A percentile compares a stretch with the other conserved stretches of the same genome.
phyloP scores from a whole-genome alignment of 92 coral and sea anemone genomes.

The Palythoa heliodiscus region DNA sequence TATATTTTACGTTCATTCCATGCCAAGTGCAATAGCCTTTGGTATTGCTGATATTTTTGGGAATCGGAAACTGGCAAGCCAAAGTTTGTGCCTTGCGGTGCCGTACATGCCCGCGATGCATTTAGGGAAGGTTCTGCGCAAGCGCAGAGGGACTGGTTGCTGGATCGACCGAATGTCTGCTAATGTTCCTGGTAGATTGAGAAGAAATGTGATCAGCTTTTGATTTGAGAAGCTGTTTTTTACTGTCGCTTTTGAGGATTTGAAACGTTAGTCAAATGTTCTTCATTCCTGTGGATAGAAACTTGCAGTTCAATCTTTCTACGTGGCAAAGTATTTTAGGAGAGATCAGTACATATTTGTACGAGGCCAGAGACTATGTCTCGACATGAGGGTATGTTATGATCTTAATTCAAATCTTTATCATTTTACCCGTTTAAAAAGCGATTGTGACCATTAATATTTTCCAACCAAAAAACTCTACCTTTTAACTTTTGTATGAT shows the following conservation, averaged over 20 bases:
- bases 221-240: not conserved
- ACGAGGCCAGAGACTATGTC: conserved; percentile 75
- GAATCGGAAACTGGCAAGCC: too few relatives aligned
- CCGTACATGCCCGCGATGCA: conserved; percentile 41
- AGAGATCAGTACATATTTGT: conserved; percentile 25
- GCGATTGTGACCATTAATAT: not conserved
- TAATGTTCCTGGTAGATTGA: conserved; percentile 22
- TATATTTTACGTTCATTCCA: too few relatives aligned
- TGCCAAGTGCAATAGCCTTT: too few relatives aligned
- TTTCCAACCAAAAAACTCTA: not conserved
- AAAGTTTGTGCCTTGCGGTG: not conserved
- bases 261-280: conserved; percentile 67
- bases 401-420: conserved; percentile 28
- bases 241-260: conserved; percentile 21
- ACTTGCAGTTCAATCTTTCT: conserved; percentile 33
- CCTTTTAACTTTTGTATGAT: not conserved
- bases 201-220: conserved; percentile 22
- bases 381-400: conserved; percentile 93
- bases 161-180: conserved; percentile 44
- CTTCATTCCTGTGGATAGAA: conserved; percentile 53
- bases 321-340: conserved; percentile 7
- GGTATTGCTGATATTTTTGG: too few relatives aligned
- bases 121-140: conserved; percentile 39
- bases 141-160: conserved; percentile 28
- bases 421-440: not conserved